A percentile compares a stretch with the other conserved stretches of the same genome.
Evolutionary conservation across 1,140 invertebrate genomes (phyloP).

Genomic region (Geopemphigus sp.): DNA sequence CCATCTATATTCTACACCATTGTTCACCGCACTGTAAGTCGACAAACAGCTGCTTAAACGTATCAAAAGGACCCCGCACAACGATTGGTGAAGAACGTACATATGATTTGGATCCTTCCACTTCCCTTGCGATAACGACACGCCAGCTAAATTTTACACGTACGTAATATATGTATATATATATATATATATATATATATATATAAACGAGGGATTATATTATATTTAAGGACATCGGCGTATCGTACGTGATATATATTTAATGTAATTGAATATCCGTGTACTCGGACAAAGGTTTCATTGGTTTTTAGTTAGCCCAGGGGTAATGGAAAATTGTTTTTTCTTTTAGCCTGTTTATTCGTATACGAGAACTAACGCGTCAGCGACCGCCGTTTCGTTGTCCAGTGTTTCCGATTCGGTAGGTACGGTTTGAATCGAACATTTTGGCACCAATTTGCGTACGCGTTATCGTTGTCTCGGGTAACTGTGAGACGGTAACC

Average conservation of each 20-base stretch:
- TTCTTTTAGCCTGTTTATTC: background rate
- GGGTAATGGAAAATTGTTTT: conserved; percentile 1
- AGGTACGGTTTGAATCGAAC: conserved; percentile 36
- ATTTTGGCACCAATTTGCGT: no score
- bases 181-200: background rate
- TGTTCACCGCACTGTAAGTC: no score
- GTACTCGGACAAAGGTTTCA: background rate
- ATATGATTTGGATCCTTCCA: conserved; percentile 22
- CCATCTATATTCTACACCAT: background rate
- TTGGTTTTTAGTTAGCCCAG: background rate
- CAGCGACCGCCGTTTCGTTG: conserved; percentile 5
- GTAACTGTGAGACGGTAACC: background rate
- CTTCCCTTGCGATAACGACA: background rate
- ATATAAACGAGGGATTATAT: background rate
- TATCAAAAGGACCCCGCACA: conserved; percentile 26
- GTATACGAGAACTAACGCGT: background rate
- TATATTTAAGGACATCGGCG: background rate
- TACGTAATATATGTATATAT: background rate
- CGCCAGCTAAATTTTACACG: background rate
- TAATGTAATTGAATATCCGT: background rate
- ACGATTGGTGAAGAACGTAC: conserved; percentile 19
- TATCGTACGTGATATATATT: background rate
- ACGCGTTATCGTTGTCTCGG: no score
- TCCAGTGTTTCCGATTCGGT: conserved; percentile 15
- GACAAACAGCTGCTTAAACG: background rate